Evolutionary conservation across 2,888 invertebrate genomes (phyloP), one percentile per base, ranked within the genome.

Genomic region (Dorcus parallelipipedus): DNA sequence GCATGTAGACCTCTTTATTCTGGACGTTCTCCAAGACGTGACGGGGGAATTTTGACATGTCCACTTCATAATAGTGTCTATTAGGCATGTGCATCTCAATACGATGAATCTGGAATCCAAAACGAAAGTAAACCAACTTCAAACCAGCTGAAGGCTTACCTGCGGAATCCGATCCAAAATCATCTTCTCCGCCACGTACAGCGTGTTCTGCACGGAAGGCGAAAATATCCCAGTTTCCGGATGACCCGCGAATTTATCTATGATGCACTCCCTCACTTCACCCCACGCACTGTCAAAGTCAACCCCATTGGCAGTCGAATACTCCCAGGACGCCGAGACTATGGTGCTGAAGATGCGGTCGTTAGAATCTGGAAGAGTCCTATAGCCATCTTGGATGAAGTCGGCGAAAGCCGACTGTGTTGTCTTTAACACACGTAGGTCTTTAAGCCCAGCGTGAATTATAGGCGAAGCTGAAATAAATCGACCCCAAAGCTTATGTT

Each of bases 41-140:
- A 1, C 81, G 80, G 23, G 88, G 86, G 77, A 91, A 91, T 68
- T 87, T 88, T 6, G 86, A 85, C 69, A 90, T 83, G 72, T 92
- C 90, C 45, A 91, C 84, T 66, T 84, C 85, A 67, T 88, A 84
- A 73, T 91, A 91, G 73, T 92, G 91, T 69, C 89, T 90, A 76
- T 92, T 92, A 0, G 92, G 91, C 86, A 91, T 87, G 59, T 84
- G 83, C 86, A 91, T 89, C 66, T 86, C 85, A 52, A 91, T 86
- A 72, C 85, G 84, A 3, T 81, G 79, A 47, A 90, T 84, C 86
- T 90, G 26, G 45, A 59, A 14, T 14, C 14, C 14, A 14, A 33
- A 33, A 3, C 3, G 6, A 45, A 9, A 54, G 39, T 39, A 54
- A 23, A 50, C 23, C 23, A 20, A n/a, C 7, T 33, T 7, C 26